Evolutionary conservation across 1,140 invertebrate species (phyloP), one percentile per base, ranked within the genome.

Genomic region (Physella acuta): DNA sequence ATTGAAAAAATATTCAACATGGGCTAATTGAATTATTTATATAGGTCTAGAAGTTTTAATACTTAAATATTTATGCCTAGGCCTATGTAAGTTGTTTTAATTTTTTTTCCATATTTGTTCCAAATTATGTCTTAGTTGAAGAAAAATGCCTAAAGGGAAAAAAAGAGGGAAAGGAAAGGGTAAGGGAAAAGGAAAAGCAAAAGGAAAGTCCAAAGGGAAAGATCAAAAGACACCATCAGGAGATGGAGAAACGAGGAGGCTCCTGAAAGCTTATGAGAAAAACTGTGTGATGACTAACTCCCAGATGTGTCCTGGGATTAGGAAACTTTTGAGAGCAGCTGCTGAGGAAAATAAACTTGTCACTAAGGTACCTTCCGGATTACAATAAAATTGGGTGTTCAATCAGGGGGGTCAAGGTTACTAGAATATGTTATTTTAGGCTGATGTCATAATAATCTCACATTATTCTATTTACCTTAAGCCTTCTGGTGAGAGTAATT

Each of bases 201-300:
- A 72, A 51, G 72, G 68, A 14, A 75, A 75, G 52, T 71, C 70
- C 20, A 72, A 72, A 53, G 77, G 75, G 39, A 76, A 76, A 63
- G 74, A 69, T 14, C 76, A 76, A 59, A 76, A 76, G 53, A 71
- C 59, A 36, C 24, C 55, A 16, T 69, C 51, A 20, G 74, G 71
- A 52, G 71, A 71, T 66, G 75, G 75, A 65, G 79, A 76, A n/a
- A 62, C 63, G 20, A 74, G 78, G 56, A 75, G 73, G 34, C 61
- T 82, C 20, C 55, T 79, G 26, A 82, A 79, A 69, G 70, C 68
- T 60, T 81, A 81, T 73, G 79, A 81, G 61, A 75, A 71, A 51
- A 76, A 78, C 61, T 82, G 81, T 75, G 52, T 31, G 0, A 39
- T 69, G n/a, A 75, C 78, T n/a, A 75, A 79, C 28, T 80, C 78